Evolutionary conservation across 2,888 invertebrate species (phyloP).

Genomic region (Ochropleura leucogaster): DNA sequence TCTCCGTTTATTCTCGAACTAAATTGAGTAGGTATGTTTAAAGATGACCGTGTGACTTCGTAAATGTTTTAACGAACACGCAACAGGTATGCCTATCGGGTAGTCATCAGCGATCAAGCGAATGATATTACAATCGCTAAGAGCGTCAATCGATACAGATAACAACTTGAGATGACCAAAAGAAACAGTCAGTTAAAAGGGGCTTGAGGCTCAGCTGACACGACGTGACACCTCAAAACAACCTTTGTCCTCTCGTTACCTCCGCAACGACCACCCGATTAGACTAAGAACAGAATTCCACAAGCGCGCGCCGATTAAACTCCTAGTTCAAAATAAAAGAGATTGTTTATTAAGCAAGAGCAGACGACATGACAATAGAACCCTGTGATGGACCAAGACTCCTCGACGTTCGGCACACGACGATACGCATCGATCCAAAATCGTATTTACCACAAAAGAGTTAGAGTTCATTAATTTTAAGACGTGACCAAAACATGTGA

Average conservation of each 20-base stretch:
- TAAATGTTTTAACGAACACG: constrained; percentile 31
- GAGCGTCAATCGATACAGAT: constrained; percentile 52
- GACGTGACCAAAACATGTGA: constrained; percentile 86
- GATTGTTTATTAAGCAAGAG: constrained; percentile 89
- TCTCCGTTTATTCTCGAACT: constrained; percentile 23
- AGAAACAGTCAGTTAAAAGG: constrained; percentile 77
- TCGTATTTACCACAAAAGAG: constrained; percentile 84
- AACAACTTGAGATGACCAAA: constrained; percentile 46
- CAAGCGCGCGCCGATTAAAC: constrained; percentile 88
- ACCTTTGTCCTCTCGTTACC: constrained; percentile 88
- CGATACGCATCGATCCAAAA: constrained; percentile 79
- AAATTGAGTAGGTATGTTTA: constrained; percentile 38
- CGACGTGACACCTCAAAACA: constrained; percentile 87
- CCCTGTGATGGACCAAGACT: constrained; percentile 86
- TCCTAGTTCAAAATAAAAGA: constrained; percentile 90
- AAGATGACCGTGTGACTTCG: constrained; percentile 43
- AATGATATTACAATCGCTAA: constrained; percentile 50
- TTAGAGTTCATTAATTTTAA: constrained; percentile 89
- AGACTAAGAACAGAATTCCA: constrained; percentile 87
- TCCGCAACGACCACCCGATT: constrained; percentile 88
- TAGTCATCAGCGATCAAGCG: constrained; percentile 35
- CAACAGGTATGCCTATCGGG: constrained; percentile 46
- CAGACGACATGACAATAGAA: constrained; percentile 89
- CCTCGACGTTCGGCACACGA: constrained; percentile 71
- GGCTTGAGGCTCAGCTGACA: constrained; percentile 81